Evolutionary conservation across 1,140 invertebrate species (phyloP), one percentile per base, ranked within the genome.

Genomic region (Rhizoglyphus robini): DNA sequence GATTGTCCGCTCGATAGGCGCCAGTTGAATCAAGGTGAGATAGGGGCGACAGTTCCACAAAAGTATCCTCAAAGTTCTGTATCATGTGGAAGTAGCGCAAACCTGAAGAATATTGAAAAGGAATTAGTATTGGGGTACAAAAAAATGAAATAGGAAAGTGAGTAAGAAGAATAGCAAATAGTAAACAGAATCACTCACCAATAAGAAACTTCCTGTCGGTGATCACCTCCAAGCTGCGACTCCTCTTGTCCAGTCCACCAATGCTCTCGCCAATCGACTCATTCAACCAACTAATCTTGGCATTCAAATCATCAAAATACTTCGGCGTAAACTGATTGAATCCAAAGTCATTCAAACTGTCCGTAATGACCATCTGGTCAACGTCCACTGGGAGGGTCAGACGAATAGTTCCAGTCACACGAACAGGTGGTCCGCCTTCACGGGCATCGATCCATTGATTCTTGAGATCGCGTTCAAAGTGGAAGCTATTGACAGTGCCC

Each of bases 381-480:
- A 41, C 36, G 18, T 41, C 18, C 8, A 18, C 18, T 41, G 36
- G 36, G 8, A 11, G 8, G 8, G 8, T 8, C 18, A 41, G 36
- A 18, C 8, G 8, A 41, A 41, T 41, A 11, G 8, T 8, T 11
- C 36, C 36, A 41, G 36, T 41, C 18, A 41, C 18, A 18, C 18
- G 8, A 18, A 41, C 18, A 11, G 36, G 36, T 11, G 18, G 8
- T 41, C 8, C 8, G 18, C 18, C 8, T 8, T 41, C 36, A 11
- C 58, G 27, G 1, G 15, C 8, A 60, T 60, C 58, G 27, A 60
- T 60, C 58, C 58, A 60, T 60, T 60, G 32, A 60, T 27, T 8
- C 15, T 29, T 15, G 13, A 60, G 13, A 34, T 60, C 58, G 36
- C n/a, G 29, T 20, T 34, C 15, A 3, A 60, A 29, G 29, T 60